Conservation (phyloP, 2,113 vertebrate genomes). For the Corvus hawaiiensis region DNA sequence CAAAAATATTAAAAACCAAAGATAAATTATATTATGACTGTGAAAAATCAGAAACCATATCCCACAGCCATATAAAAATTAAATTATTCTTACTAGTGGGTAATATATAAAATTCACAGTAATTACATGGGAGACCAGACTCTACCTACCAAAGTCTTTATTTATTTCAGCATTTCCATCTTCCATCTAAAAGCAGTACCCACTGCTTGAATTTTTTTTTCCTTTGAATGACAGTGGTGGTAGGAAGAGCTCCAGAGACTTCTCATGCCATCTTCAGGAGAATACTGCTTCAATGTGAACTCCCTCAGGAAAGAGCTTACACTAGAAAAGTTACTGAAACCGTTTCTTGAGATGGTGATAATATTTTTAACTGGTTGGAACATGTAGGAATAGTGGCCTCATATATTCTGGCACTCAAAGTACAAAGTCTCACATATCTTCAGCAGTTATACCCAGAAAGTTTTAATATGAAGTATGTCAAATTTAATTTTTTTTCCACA, state of each 20-base stretch:
- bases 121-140: not conserved
- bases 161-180: not conserved
- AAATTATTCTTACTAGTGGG: not conserved
- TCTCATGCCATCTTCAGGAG: not conserved
- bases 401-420: not conserved
- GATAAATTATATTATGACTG: not conserved
- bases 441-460: not conserved
- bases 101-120: not conserved
- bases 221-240: not conserved
- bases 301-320: not conserved
- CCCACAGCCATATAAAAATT: not conserved
- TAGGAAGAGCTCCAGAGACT: not conserved
- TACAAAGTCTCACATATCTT: not conserved
- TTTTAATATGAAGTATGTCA: not conserved
- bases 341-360: not conserved
- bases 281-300: not conserved
- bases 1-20: not conserved
- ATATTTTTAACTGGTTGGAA: not conserved
- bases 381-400: not conserved
- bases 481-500: not conserved
- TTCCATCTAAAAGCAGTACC: not conserved
- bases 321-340: not conserved
- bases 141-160: not conserved
- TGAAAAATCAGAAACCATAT: not conserved
- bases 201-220: not conserved